Evolutionary conservation across 2,888 invertebrate species (phyloP), one percentile per base, ranked within the genome.

Genomic region (Synanthedon andrenaeformis): DNA sequence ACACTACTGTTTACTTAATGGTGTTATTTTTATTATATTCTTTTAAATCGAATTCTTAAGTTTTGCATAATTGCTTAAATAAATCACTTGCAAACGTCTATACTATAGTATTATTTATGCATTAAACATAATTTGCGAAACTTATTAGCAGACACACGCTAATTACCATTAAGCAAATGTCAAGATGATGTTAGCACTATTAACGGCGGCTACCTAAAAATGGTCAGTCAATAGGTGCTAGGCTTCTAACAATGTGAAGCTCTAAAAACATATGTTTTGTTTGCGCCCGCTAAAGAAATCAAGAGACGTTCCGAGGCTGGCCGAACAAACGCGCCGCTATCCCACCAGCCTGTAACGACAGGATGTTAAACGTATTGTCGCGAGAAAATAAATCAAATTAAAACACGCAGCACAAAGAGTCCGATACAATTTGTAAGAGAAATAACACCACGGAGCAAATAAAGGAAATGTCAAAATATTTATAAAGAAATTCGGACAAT

Each of bases 401-500:
- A 78, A 82, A 81, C 77, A 72, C 71, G 69, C 73, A 71, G 68
- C 76, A 83, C 81, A 83, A 83, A 83, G 70, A 77, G 72, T 77
- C 82, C 79, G 74, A 79, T 79, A 83, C 80, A 76, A 79, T 79
- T 81, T 76, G 74, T 82, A 79, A 77, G 79, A 80, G 69, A 78
- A 81, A 76, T 76, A 76, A 72, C 81, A 78, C 72, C 75, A 76
- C 77, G 74, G 76, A 69, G 66, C 73, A 74, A 82, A 82, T 82
- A 78, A 81, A 82, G 80, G 77, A 76, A 79, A 86, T 86, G 86
- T 87, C 87, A 86, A 82, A 87, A 86, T 86, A 87, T 87, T 86
- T 86, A 84, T 82, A 85, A 84, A 85, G 85, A 84, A 82, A 83
- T 74, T 74, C 59, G 72, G 69, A 85, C 87, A 86, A 86, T 82